Evolutionary conservation across 2,113 vertebrate species (phyloP).

Genomic region (Actinemys pallida): DNA sequence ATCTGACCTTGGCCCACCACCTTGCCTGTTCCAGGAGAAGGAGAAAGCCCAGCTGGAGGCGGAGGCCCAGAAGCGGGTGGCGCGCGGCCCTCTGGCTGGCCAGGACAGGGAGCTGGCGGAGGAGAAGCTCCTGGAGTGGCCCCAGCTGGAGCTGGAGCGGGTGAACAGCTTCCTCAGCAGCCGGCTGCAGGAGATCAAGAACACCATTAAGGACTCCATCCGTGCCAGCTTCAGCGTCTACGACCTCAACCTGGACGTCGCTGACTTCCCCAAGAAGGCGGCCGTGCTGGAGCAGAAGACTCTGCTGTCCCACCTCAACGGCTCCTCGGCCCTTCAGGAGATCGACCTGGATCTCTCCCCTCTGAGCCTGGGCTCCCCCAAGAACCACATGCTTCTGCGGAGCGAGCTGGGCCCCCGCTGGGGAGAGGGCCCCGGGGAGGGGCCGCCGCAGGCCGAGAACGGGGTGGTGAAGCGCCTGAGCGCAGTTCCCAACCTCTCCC

Average conservation of each 20-base stretch:
- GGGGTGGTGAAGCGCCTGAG: constrained; percentile 90
- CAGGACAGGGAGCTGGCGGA: constrained; percentile 64
- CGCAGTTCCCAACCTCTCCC: constrained; percentile 90
- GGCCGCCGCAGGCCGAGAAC: constrained; percentile 67
- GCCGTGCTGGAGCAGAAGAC: constrained; percentile 91
- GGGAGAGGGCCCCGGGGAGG: constrained; percentile 74
- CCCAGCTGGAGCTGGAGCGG: constrained; percentile 92
- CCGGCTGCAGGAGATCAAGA: constrained; percentile 97
- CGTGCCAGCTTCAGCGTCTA: constrained; percentile 95
- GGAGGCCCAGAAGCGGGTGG: constrained; percentile 76
- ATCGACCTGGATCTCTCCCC: constrained; percentile 96
- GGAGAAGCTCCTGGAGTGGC: constrained; percentile 93
- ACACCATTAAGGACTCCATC: constrained; percentile 98
- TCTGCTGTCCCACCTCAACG: constrained; percentile 91
- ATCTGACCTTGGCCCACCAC: neutral
- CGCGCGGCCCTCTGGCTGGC: constrained; percentile 69
- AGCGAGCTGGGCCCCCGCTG: constrained; percentile 78
- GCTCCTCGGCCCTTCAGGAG: constrained; percentile 91
- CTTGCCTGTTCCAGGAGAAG: constrained; percentile 84
- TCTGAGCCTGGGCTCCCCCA: constrained; percentile 89
- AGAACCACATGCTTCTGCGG: constrained; percentile 82
- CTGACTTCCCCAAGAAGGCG: constrained; percentile 94
- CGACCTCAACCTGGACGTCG: constrained; percentile 94
- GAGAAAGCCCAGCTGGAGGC: constrained; percentile 91
- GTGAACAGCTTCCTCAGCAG: constrained; percentile 98